A percentile compares a stretch with the other conserved stretches of the same genome.
Conservation (phyloP, 2,888 invertebrate species). For the Plebejus anna region DNA sequence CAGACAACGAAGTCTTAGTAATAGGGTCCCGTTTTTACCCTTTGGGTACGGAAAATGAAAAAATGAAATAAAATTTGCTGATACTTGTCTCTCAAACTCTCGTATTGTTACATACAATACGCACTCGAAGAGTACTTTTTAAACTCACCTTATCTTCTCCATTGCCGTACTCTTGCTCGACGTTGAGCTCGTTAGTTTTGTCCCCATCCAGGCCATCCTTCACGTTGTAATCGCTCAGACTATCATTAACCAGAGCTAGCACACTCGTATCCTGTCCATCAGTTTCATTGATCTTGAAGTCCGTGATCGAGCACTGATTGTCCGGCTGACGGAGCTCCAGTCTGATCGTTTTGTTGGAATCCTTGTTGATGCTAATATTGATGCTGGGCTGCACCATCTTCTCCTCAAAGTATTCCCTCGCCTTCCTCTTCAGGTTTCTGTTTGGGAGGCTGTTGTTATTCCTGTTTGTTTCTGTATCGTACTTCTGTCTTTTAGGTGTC, state of each 20-base stretch:
- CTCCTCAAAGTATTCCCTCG: constrained; percentile 46
- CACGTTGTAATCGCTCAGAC: constrained; percentile 47
- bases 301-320: constrained; percentile 37
- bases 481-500: constrained; percentile 53
- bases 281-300: constrained; percentile 34
- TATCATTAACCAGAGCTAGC: constrained; percentile 42
- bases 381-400: constrained; percentile 50
- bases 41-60: too few species aligned
- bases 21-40: too few species aligned
- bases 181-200: constrained; percentile 43
- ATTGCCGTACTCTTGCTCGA: constrained; percentile 47
- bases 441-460: constrained; percentile 6
- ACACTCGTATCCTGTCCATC: constrained; percentile 38
- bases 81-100: too few species aligned
- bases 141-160: constrained; percentile 47
- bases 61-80: too few species aligned
- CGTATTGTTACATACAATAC: too few species aligned
- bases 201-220: constrained; percentile 45
- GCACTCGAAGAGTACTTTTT: too few species aligned
- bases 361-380: constrained; percentile 60
- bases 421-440: constrained; percentile 49
- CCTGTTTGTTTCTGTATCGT: constrained; percentile 31
- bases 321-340: constrained; percentile 55
- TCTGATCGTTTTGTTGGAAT: constrained; percentile 57
- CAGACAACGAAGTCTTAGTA: too few species aligned